These are phyloP conservation scores for Thamnophis sirtalis DNA, from an alignment of 2,113 vertebrate species.

Conservation along the genomic window DNA sequence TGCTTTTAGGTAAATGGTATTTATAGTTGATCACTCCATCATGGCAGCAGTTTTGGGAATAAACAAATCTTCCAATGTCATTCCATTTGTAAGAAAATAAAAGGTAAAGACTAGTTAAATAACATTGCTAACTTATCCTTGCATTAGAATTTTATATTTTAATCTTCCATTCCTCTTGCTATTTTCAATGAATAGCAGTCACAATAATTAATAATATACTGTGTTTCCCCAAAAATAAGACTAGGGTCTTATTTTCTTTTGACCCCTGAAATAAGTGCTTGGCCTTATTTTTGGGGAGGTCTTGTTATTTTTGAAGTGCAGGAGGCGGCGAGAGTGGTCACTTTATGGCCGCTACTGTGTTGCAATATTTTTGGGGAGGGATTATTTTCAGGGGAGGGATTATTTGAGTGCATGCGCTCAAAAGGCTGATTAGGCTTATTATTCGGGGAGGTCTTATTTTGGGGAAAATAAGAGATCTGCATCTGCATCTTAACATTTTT, in stretches of 20 bases:
- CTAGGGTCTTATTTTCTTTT: too few relatives aligned
- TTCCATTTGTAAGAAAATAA: neutral
- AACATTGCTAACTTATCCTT: neutral
- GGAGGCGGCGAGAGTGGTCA: too few relatives aligned
- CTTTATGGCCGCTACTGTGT: too few relatives aligned
- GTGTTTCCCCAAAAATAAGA: too few relatives aligned
- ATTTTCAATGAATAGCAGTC: neutral
- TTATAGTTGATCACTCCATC: neutral
- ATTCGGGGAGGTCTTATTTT: too few relatives aligned
- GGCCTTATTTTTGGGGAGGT: too few relatives aligned
- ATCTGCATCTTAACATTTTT: neutral
- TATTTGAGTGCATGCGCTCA: too few relatives aligned
- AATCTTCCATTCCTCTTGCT: neutral
- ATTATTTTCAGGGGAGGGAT: too few relatives aligned
- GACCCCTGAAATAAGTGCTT: too few relatives aligned
- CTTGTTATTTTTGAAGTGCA: too few relatives aligned
- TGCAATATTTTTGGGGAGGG: too few relatives aligned
- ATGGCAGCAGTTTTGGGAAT: neutral
- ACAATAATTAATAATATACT: neutral
- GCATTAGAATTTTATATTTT: neutral
- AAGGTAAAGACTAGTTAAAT: neutral
- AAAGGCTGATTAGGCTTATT: too few relatives aligned
- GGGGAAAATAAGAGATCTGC: neutral
- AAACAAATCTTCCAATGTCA: neutral
- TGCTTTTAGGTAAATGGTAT: neutral